These are phyloP conservation scores for Apis florea DNA, from an alignment of 1,140 invertebrate genomes.

Conservation along the genomic window DNA sequence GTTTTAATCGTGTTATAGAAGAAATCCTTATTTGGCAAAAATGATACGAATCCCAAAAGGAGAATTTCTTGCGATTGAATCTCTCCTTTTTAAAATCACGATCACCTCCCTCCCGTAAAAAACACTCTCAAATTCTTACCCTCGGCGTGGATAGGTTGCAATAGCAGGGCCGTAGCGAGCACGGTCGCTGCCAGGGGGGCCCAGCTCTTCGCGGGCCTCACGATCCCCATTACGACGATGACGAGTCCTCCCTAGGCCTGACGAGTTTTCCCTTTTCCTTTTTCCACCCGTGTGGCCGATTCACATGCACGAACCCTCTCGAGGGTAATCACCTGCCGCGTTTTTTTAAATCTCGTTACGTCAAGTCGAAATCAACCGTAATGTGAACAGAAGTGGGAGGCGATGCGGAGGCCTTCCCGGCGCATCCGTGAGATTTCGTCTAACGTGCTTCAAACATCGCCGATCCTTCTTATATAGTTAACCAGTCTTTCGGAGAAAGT, in stretches of 20 bases:
- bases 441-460: conserved; percentile 78
- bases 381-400: neutral
- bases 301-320: conserved; percentile 57
- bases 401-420: conserved; percentile 62
- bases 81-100: too few species aligned
- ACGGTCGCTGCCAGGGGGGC: conserved; percentile 66
- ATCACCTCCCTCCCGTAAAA: neutral
- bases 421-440: conserved; percentile 75
- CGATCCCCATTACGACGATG: conserved; percentile 55
- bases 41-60: too few species aligned
- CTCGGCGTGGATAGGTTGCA: conserved; percentile 69
- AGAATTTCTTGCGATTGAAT: too few species aligned
- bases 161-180: conserved; percentile 69
- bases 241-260: too few species aligned
- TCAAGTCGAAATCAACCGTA: conserved; percentile 1
- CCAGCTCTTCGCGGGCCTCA: conserved; percentile 68
- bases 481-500: conserved; percentile 80
- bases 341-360: neutral
- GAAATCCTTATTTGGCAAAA: too few species aligned
- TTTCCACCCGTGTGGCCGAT: neutral
- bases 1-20: too few species aligned
- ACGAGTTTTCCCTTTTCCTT: too few species aligned
- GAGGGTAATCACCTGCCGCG: neutral
- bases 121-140: conserved; percentile 64
- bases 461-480: conserved; percentile 79